Percentiles rank a stretch among this genome's conserved stretches.
These are phyloP conservation scores for Clupea harengus DNA, from an alignment of 2,113 vertebrate genomes.

Conservation along the genomic window DNA sequence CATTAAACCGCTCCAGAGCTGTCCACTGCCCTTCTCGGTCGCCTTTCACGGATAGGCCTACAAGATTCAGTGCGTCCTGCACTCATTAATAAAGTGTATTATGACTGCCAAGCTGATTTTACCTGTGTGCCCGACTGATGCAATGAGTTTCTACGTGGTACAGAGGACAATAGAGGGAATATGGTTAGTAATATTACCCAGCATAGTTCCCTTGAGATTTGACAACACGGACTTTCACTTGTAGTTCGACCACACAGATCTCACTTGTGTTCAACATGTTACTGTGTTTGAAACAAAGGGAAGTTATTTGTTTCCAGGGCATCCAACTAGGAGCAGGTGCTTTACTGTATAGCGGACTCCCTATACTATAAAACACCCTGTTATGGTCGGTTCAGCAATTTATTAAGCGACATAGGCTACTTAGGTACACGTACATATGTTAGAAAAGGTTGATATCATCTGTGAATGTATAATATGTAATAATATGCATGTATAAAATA, in stretches of 20 bases:
- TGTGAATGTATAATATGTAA: too few species aligned
- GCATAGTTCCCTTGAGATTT: not conserved
- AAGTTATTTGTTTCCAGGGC: not conserved
- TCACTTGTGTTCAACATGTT: not conserved
- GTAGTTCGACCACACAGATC: not conserved
- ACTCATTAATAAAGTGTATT: not conserved
- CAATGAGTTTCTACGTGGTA: not conserved
- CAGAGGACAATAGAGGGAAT: not conserved
- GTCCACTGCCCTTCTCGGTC: not conserved
- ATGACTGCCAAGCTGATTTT: not conserved
- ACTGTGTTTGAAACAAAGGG: not conserved
- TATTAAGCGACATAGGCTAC: not conserved
- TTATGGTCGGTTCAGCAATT: not conserved
- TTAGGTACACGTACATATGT: too few species aligned
- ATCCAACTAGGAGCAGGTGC: not conserved
- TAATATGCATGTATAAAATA: too few species aligned
- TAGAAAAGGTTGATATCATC: too few species aligned
- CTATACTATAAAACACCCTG: not conserved
- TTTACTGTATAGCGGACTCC: not conserved
- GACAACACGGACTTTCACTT: not conserved
- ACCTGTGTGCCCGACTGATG: not conserved
- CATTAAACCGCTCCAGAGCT: constrained; percentile 50
- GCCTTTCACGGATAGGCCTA: not conserved
- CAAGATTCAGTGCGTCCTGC: not conserved
- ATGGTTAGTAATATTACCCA: not conserved